Evolutionary conservation across 1,140 invertebrate species (phyloP), one percentile per base, ranked within the genome.

Genomic region (Drosophila asahinai): DNA sequence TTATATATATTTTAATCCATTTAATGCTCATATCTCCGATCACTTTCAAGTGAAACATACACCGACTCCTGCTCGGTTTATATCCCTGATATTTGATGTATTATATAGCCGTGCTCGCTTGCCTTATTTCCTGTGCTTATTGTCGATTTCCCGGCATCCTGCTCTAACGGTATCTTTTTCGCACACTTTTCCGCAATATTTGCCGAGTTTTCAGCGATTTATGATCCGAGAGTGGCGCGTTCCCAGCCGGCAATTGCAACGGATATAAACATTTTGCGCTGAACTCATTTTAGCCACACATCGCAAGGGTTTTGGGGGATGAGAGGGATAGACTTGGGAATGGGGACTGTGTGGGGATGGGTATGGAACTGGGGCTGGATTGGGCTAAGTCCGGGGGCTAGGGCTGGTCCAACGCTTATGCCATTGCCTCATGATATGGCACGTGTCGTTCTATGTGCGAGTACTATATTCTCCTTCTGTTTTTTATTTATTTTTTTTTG

Each of bases 91-190:
- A 36, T 70, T 67, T 79, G 81, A 68, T 54, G 45, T 71, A 51
- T 63, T 77, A 45, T 42, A 54, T 71, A 67, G 77, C 66, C 57
- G 60, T 64, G 52, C 71, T 62, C 68, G 68, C 62, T 79, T 42
- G 62, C 79, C 77, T 89, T 81, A 84, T 89, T 87, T 87, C 84
- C 84, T 79, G 84, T 42, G 81, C 81, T 89, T 84, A 89, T 87
- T 87, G 83, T 86, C 83, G 83, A 86, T 86, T 86, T 86, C 79
- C 81, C 63, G 40, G 40, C 63, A 22, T 30, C 48, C 48, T 30
- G 66, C 66, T 55, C 52, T 74, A 83, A 66, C 72, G 19, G 27
- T 73, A 60, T 83, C 80, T 89, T 71, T 86, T 87, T 67, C 83
- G 83, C 80, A 74, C 80, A 72, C 36, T 73, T 87, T 87, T 87